Conservation (phyloP, 2,888 invertebrate genomes). For the Drosophila meridionalis region DNA sequence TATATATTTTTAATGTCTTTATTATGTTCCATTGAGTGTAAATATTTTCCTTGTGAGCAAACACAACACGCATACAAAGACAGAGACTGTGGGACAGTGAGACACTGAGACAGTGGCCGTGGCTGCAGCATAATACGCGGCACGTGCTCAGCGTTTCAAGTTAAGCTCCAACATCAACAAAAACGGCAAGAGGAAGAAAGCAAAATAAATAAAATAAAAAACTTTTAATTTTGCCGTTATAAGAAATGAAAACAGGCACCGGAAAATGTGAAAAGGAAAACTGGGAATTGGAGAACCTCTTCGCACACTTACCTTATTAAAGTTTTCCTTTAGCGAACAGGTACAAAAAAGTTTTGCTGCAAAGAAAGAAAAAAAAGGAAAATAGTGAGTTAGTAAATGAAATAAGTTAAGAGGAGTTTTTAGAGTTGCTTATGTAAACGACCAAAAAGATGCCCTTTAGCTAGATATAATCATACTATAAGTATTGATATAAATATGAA, state of each 20-base stretch:
- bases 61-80: slow-evolving; percentile 27
- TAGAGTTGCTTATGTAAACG: background rate
- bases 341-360: slow-evolving; percentile 72
- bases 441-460: background rate
- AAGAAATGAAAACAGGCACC: slow-evolving; percentile 11
- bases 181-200: background rate
- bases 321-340: slow-evolving; percentile 66
- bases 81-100: background rate
- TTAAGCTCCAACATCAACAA: slow-evolving; percentile 37
- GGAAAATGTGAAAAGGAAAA: slow-evolving; percentile 1
- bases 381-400: slow-evolving; percentile 12
- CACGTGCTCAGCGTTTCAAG: slow-evolving; percentile 68
- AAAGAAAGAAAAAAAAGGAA: slow-evolving; percentile 29
- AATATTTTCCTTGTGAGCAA: slow-evolving; percentile 70
- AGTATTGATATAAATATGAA: background rate
- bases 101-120: background rate
- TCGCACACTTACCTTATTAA: slow-evolving; percentile 55
- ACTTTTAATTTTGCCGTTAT: slow-evolving; percentile 36
- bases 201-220: slow-evolving; percentile 18
- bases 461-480: too few species aligned
- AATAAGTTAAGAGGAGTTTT: background rate
- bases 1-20: slow-evolving; percentile 81
- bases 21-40: slow-evolving; percentile 81
- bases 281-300: slow-evolving; percentile 1
- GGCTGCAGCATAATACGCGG: slow-evolving; percentile 59